Evolutionary conservation across 2,113 vertebrate species (phyloP), one percentile per base, ranked within the genome.

Genomic region (Ceyx cyanopectus): DNA sequence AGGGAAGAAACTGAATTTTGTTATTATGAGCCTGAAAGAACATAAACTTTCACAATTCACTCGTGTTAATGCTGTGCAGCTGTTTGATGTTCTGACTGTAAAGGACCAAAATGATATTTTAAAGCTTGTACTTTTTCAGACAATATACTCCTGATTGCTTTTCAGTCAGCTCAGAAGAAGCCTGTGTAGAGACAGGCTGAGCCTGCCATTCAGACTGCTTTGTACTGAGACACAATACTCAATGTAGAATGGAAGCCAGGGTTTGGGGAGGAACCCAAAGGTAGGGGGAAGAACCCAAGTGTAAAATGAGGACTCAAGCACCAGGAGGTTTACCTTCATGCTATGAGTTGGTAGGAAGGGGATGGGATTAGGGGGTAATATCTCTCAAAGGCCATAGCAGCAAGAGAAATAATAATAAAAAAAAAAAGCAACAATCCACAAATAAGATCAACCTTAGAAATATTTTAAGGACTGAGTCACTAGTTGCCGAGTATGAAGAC

Each of bases 91-190:
- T 91, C 70, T 86, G 78, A 62, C 94, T 90, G 81, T 83, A 89
- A 90, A 89, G 68, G 62, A 91, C 32, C 66, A 80, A 69, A 69
- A 79, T 87, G 89, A 93, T 86, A 90, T 95, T 96, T 95, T 77
- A 81, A 83, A 84, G 56, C 80, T 51, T 75, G 92, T 81, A 81
- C 79, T 91, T 84, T 86, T 89, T 62, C 78, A 89, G 56, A 94
- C 89, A 93, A 92, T 96, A 41, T 43, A 12, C 54, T 72, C 27
- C 72, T 96, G 93, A 96, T 94, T 94, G 93, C 93, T 92, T 94
- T 96, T 92, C 80, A 94, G 87, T 61, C 57, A 68, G 76, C 81
- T 86, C 92, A 91, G 86, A 91, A 91, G 66, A 81, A 93, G 94
- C 62, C 76, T 81, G 73, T 93, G 66, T 62, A 69, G 23, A 69